Evolutionary conservation across 2,113 vertebrate genomes (phyloP).

Genomic region (Acanthochromis polyacanthus): DNA sequence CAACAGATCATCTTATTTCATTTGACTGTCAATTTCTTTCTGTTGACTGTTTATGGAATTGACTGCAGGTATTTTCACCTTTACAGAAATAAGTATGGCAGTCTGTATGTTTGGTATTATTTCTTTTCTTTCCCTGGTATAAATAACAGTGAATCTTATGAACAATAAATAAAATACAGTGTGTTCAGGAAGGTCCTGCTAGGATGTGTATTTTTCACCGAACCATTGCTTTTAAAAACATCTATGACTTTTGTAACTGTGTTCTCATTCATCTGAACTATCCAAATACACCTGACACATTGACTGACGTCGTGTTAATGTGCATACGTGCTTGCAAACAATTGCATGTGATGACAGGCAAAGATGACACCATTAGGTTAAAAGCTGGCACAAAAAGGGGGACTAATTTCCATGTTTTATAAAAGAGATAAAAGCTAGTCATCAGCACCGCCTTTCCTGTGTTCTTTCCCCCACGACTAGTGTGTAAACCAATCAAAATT

Average conservation of each 20-base stretch:
- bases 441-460: neutral
- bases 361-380: neutral
- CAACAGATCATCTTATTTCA: too few relatives aligned
- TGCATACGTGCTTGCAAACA: neutral
- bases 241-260: too few relatives aligned
- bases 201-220: too few relatives aligned
- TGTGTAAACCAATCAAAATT: slow-evolving; percentile 15
- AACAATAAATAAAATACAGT: neutral
- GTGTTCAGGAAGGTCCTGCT: too few relatives aligned
- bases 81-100: neutral
- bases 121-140: neutral
- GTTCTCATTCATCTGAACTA: neutral
- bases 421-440: slow-evolving; percentile 20
- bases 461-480: neutral
- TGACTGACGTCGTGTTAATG: neutral
- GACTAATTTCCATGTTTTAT: slow-evolving; percentile 42
- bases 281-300: neutral
- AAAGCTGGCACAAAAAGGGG: neutral
- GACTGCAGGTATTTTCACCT: neutral
- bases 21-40: neutral
- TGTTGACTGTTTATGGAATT: neutral
- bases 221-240: too few relatives aligned
- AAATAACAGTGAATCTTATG: neutral
- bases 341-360: neutral
- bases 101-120: neutral